Percentiles rank a stretch among this genome's conserved stretches.
Evolutionary conservation across 2,888 invertebrate species (phyloP).

Genomic region (Ypsolopha scabrella): DNA sequence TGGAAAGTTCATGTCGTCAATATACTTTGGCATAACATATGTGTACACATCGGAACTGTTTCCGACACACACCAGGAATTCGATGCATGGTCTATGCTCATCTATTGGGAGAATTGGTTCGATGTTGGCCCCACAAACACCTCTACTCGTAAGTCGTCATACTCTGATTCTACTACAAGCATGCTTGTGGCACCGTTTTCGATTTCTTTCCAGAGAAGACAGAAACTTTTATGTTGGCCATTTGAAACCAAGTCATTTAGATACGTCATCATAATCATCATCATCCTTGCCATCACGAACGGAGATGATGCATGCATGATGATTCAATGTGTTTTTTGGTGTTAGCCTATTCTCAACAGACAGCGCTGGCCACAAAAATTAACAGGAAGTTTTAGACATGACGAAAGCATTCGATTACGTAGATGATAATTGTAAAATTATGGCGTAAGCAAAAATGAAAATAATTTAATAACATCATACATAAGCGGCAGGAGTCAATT

Average conservation of each 20-base stretch:
- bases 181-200: background rate
- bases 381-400: too few species aligned
- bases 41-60: slow-evolving; percentile 73
- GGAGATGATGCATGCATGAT: background rate
- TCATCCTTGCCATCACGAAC: background rate
- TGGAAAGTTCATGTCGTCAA: slow-evolving; percentile 60
- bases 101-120: slow-evolving; percentile 6
- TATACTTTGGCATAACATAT: slow-evolving; percentile 66
- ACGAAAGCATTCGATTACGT: background rate
- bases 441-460: too few species aligned
- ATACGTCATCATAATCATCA: background rate
- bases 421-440: too few species aligned
- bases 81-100: slow-evolving; percentile 52
- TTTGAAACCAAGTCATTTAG: background rate
- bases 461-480: too few species aligned
- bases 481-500: background rate
- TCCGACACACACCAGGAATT: slow-evolving; percentile 72
- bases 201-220: background rate
- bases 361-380: too few species aligned
- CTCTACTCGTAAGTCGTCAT: slow-evolving; percentile 3
- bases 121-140: slow-evolving; percentile 7
- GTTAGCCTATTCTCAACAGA: background rate
- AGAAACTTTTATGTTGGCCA: background rate
- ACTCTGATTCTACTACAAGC: background rate
- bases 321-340: background rate